Evolutionary conservation across 1,140 invertebrate genomes (phyloP), one percentile per base, ranked within the genome.

Genomic region (Zaprionus ghesquierei): DNA sequence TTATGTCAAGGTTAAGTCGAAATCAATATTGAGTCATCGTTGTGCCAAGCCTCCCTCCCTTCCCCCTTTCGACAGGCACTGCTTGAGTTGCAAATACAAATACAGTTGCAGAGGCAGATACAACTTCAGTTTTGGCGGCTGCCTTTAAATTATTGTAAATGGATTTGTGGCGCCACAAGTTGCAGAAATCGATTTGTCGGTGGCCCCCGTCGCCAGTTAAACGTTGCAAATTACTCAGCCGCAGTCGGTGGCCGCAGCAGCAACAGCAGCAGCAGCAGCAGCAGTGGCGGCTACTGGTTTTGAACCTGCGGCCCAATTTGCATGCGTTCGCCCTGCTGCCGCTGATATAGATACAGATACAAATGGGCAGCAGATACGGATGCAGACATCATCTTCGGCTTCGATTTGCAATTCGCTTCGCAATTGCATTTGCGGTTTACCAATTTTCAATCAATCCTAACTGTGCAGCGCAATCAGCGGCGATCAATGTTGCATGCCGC

Each of bases 351-450:
- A 61, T 53, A 25, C 50, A 55, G 15, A 38, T 63, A 50, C 23
- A 31, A 13, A 23, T 50, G 8, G 13, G 15, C 46, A 49, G 2
- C 66, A 33, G 38, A 50, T 62, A 22, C 29, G 49, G 18, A n/a
- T 54, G 12, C 29, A 12, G 27, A 18, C 15, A 54, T 61, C 27
- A 49, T 60, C 41, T 50, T 33, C 20, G 22, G 12, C 56, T 61
- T 73, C 81, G 81, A 86, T 86, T 85, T 81, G 75, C 81, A 86
- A 86, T 85, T 85, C 81, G 81, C 75, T 78, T 51, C 77, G 81
- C 81, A 86, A 86, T 86, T 86, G 82, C 75, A 87, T 86, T 78
- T 86, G 81, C 81, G 81, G 81, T 86, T 86, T 78, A 72, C 65
- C 64, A 64, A 65, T 79, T 76, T 76, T 81, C 82, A 86, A 86